These are phyloP conservation scores for Ctenosaura bakeri DNA, from an alignment of 2,797 vertebrate genomes.

Conservation along the genomic window DNA sequence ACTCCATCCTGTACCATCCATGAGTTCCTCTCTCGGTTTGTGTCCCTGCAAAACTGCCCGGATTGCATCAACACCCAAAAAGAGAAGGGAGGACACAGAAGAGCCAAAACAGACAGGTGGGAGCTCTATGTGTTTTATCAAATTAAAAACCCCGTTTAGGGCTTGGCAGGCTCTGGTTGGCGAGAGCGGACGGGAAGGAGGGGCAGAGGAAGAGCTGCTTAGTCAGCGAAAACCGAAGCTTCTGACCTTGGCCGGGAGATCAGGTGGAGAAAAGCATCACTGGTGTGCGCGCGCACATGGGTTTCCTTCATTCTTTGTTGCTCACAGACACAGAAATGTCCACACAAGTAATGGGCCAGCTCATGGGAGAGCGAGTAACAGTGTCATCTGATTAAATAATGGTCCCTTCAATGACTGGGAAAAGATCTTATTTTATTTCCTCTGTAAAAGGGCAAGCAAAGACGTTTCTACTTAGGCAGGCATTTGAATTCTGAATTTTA, in stretches of 20 bases:
- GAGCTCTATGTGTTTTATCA: neutral
- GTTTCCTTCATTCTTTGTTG: too few species aligned
- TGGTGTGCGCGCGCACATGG: neutral
- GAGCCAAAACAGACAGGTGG: neutral
- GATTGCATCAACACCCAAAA: neutral
- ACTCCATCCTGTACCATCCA: too few species aligned
- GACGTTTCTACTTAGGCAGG: too few species aligned
- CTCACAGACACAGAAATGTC: neutral
- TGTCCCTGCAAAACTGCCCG: too few species aligned
- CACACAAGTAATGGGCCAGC: neutral
- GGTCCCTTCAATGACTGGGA: fast-evolving
- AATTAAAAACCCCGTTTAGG: slow-evolving; percentile 31
- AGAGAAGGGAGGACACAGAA: neutral
- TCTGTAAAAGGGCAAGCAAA: neutral
- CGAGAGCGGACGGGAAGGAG: neutral
- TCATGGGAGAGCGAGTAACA: neutral
- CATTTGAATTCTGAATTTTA: too few species aligned
- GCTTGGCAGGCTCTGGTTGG: slow-evolving; percentile 11
- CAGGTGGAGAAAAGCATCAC: slow-evolving; percentile 32
- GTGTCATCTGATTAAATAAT: neutral
- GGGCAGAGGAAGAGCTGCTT: slow-evolving; percentile 15
- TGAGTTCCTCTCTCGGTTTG: too few species aligned
- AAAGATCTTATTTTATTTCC: neutral
- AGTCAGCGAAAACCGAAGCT: slow-evolving; percentile 47
- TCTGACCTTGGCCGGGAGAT: slow-evolving; percentile 55